Base-by-base conservation (phyloP, 2,888 invertebrate genomes). In the Caenorhabditis auriculariae region DNA sequence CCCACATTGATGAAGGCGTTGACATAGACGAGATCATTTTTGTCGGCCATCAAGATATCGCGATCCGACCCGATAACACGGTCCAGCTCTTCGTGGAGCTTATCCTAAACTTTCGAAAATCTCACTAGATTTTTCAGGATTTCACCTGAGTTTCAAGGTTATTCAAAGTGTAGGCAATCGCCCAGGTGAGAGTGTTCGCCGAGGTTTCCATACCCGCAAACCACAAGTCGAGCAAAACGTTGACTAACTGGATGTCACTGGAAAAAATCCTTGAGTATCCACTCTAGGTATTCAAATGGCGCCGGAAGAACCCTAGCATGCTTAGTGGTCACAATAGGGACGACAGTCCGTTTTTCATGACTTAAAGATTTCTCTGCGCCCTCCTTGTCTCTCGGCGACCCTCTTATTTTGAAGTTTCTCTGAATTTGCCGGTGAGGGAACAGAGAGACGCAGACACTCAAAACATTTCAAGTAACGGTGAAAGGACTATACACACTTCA, bases 31-130 rank as follows among this genome's bases (percentile, higher is more conserved):
- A 72, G 49, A 35, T 61, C 17, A 4, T 39, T 48, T 37, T 57
- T 66, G 26, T 71, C 72, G 9, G 54, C 38, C 44, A 59, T 60
- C 5, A 54, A 68, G 9, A 71, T 53, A 6, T 54, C 9, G 12
- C 63, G 38, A 32, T 68, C 70, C 29, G 51, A 58, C n/a, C 66
- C 68, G 17, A 70, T 65, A n/a, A 70, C 67, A 17, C 50, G n/a
- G 24, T 66, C 59, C 41, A 72, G 21, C 38, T 72, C 72, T 27
- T 66, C 57, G 17, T 69, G 70, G 1, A 69, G 27, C 26, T 72
- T 69, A n/a, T 62, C 50, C 50, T 69, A 54, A 24, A 56, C 53
- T n/a, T 39, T n/a, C n/a, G n/a, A n/a, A n/a, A n/a, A n/a, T n/a
- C n/a, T n/a, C n/a, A n/a, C n/a, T n/a, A n/a, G n/a, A n/a, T n/a